A percentile compares a stretch with the other conserved stretches of the same genome.
Evolutionary conservation across 2,797 vertebrate genomes (phyloP).

Genomic region (Gallinago solitaria): DNA sequence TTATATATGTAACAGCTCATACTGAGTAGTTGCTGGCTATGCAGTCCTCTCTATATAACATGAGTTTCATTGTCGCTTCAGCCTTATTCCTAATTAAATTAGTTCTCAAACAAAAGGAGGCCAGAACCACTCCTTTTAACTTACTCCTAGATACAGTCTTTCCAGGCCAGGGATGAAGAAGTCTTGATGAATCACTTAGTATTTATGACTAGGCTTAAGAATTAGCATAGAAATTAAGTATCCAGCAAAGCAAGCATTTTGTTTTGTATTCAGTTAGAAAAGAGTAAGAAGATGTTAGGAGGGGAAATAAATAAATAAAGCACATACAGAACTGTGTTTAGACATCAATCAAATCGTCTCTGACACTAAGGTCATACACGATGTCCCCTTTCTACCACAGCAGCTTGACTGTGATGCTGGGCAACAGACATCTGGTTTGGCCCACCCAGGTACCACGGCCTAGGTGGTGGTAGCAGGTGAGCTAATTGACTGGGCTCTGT

Average conservation of each 20-base stretch:
- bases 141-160: neutral
- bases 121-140: neutral
- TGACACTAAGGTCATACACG: neutral
- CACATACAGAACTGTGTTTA: neutral
- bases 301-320: neutral
- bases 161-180: neutral
- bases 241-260: neutral
- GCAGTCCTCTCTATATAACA: neutral
- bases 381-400: rapidly evolving
- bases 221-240: neutral
- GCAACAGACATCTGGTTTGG: neutral
- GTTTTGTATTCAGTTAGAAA: neutral
- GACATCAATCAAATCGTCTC: neutral
- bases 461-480: neutral
- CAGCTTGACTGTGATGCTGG: neutral
- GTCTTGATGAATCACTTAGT: neutral
- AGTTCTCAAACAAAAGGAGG: neutral
- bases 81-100: neutral
- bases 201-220: neutral
- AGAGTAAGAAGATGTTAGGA: neutral
- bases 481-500: neutral
- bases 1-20: neutral
- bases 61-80: rapidly evolving
- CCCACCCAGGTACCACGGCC: neutral
- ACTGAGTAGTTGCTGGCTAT: neutral